Conservation (phyloP, 2,888 invertebrate species). For the Gnatocerus cornutus region DNA sequence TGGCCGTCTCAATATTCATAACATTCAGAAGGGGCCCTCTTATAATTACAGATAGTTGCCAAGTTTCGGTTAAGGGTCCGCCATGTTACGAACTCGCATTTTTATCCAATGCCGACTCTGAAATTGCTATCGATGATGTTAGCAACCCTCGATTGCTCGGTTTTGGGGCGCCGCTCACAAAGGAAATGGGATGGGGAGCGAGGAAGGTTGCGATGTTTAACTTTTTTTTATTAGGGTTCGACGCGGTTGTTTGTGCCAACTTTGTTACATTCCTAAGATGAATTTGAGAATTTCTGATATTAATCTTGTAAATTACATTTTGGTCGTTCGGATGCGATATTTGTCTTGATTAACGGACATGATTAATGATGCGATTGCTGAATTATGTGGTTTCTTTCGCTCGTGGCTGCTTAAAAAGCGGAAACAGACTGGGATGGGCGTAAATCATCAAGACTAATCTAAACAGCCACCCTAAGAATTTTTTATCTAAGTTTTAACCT, state of each 20-base stretch:
- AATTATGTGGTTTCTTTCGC: background rate
- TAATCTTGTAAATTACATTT: constrained; percentile 67
- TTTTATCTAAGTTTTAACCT: too few species aligned
- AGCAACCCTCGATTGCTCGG: constrained; percentile 48
- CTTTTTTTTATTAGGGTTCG: constrained; percentile 27
- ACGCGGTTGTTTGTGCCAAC: constrained; percentile 54
- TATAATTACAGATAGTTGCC: constrained; percentile 66
- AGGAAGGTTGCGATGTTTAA: constrained; percentile 26
- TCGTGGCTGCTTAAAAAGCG: background rate
- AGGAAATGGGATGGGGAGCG: constrained; percentile 40
- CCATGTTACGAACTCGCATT: constrained; percentile 49
- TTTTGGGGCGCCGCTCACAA: constrained; percentile 40
- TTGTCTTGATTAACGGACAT: constrained; percentile 66
- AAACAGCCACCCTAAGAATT: too few species aligned
- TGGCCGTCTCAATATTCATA: constrained; percentile 69
- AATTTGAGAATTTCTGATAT: constrained; percentile 58
- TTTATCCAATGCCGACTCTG: constrained; percentile 57
- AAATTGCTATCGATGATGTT: constrained; percentile 57
- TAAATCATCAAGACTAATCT: background rate
- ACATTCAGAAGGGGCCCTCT: constrained; percentile 63
- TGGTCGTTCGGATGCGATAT: constrained; percentile 63
- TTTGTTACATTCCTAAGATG: constrained; percentile 59
- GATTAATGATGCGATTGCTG: constrained; percentile 58
- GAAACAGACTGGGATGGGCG: background rate
- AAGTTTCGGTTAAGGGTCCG: constrained; percentile 56